Base-by-base conservation (phyloP, 2,797 vertebrate species). In the Parambassis ranga region DNA sequence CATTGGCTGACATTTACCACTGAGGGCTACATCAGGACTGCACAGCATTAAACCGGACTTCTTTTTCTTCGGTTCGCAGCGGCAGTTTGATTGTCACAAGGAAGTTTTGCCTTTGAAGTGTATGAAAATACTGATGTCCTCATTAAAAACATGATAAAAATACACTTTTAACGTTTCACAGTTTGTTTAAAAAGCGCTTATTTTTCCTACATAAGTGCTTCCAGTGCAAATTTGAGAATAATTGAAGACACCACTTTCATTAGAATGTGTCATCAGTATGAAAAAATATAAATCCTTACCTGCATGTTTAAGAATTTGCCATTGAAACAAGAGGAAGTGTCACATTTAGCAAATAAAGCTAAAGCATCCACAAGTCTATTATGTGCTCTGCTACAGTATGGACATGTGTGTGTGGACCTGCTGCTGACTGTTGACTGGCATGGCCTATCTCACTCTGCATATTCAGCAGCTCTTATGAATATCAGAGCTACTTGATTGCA, bases 401-500 rank as follows among this genome's bases (percentile, higher is more conserved):
- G n/a, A n/a, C n/a, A n/a, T n/a, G 50, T 61, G 57, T 59, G 75
- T 72, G 84, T 59, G 74, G 39, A 55, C 56, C 33, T 50, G 58
- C 52, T 35, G 14, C 65, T 59, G 37, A 70, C 58, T 75, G 57
- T 52, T 81, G 85, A 82, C 73, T 79, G 79, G 52, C 74, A 71
- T 13, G 10, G 56, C 62, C 35, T 38, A 31, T 71, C 77, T 75
- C 63, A 46, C 5, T 58, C 37, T 83, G 66, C 66, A 69, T 78
- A 76, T 81, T 85, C 70, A 82, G 44, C 72, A 65, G 70, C 78
- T 70, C 77, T 69, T 71, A 61, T 64, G 74, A 80, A 74, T 77
- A 82, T 79, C 75, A 50, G 13, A 68, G 70, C 67, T 59, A 73
- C 67, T 72, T 83, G 81, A 85, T 84, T 85, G 69, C 62, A 44